These are phyloP conservation scores for Micronycteris hirsuta DNA, from an alignment of 2,113 vertebrate species.

Conservation along the genomic window DNA sequence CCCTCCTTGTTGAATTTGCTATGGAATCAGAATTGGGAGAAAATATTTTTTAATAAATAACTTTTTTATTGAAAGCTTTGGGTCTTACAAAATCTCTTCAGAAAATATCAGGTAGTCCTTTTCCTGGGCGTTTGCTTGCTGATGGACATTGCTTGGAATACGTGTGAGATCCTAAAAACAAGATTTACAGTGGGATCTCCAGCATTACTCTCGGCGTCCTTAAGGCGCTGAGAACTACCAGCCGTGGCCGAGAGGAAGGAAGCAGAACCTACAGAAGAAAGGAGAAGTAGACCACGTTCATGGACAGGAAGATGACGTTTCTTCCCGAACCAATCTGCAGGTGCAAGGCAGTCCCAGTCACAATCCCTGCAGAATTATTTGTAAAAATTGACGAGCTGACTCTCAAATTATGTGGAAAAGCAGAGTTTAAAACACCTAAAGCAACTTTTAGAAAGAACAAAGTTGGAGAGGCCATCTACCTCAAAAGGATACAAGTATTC, in stretches of 20 bases:
- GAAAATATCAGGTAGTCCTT: not conserved
- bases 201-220: not conserved
- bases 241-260: not conserved
- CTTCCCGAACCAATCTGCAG: not conserved
- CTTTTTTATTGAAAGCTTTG: slow-evolving; percentile 23
- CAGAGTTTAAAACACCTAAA: not conserved
- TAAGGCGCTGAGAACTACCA: not conserved
- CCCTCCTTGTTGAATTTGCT: slow-evolving; percentile 35
- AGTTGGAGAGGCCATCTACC: too few relatives aligned
- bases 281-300: not conserved
- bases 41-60: slow-evolving; percentile 67
- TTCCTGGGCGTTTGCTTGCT: not conserved
- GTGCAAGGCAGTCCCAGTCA: not conserved
- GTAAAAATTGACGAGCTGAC: not conserved
- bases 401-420: not conserved
- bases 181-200: not conserved
- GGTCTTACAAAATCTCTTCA: slow-evolving; percentile 4
- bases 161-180: not conserved
- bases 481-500: too few relatives aligned
- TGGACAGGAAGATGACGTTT: not conserved
- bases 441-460: not conserved
- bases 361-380: not conserved
- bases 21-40: not conserved
- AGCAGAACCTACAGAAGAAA: not conserved
- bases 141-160: not conserved